phyloP scores from a whole-genome alignment of 1,140 invertebrate species.

The Schlechtendalia chinensis region DNA sequence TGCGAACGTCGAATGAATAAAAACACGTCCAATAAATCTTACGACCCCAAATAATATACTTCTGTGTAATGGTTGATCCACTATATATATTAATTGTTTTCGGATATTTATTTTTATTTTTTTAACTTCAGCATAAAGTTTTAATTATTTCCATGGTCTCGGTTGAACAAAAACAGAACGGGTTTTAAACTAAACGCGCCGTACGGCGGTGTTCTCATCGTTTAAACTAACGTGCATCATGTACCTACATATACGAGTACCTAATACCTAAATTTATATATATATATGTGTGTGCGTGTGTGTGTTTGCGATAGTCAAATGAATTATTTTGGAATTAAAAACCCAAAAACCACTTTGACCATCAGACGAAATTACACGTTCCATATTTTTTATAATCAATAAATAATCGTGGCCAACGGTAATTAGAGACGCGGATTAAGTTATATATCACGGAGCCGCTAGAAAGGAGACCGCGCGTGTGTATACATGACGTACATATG shows the following conservation, averaged over 20 bases:
- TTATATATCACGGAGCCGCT: background rate
- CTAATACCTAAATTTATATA: no score
- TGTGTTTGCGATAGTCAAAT: background rate
- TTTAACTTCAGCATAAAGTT: background rate
- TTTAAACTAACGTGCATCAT: background rate
- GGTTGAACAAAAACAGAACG: background rate
- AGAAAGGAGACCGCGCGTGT: background rate
- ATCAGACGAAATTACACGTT: background rate
- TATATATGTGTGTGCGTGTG: no score
- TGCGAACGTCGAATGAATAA: background rate
- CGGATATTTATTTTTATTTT: background rate
- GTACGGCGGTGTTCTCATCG: background rate
- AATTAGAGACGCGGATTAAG: slow-evolving; percentile 21
- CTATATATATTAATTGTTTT: slow-evolving; percentile 32
- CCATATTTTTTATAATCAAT: background rate
- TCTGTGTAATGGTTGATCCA: background rate
- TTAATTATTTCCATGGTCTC: background rate
- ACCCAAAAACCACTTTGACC: background rate
- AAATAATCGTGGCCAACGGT: slow-evolving; percentile 19
- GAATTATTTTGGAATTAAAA: background rate
- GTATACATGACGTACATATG: no score
- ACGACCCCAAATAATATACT: slow-evolving; percentile 13
- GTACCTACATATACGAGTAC: background rate
- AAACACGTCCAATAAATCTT: slow-evolving; percentile 22
- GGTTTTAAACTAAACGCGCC: background rate